These are phyloP conservation scores for Arrhamphus sclerolepis DNA, from an alignment of 2,797 vertebrate genomes.

Conservation along the genomic window DNA sequence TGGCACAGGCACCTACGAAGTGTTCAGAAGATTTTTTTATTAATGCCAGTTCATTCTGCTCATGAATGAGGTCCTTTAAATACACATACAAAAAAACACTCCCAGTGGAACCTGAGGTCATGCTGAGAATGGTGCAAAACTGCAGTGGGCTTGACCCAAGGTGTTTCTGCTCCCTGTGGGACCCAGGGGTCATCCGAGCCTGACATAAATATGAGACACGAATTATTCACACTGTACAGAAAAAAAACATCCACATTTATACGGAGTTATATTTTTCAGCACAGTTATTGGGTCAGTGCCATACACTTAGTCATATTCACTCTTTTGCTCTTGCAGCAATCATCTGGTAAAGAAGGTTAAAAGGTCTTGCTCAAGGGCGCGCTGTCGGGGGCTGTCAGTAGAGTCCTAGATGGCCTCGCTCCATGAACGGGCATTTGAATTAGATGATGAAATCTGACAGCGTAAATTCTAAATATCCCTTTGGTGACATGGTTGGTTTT, in stretches of 20 bases:
- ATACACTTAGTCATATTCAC: slow-evolving; percentile 7
- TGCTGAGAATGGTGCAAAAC: too few relatives aligned
- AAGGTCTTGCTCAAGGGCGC: slow-evolving; percentile 55
- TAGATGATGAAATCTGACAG: slow-evolving; percentile 45
- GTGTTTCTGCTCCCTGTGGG: too few relatives aligned
- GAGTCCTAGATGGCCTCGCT: slow-evolving; percentile 5
- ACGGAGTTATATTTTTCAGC: not conserved
- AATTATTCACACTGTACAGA: slow-evolving; percentile 22
- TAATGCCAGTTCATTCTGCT: too few relatives aligned
- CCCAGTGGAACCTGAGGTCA: too few relatives aligned
- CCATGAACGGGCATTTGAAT: slow-evolving; percentile 32
- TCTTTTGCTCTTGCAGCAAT: slow-evolving; percentile 12
- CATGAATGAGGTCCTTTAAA: too few relatives aligned
- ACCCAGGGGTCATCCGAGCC: too few relatives aligned
- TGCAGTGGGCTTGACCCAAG: too few relatives aligned
- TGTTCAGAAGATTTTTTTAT: too few relatives aligned
- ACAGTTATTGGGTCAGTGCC: slow-evolving; percentile 3
- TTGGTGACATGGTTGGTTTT: slow-evolving; percentile 44
- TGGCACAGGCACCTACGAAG: too few relatives aligned
- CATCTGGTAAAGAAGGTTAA: slow-evolving; percentile 29
- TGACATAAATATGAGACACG: not conserved
- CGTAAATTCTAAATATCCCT: slow-evolving; percentile 45
- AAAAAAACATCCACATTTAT: not conserved
- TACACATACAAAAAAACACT: too few relatives aligned
- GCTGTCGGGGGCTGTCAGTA: slow-evolving; percentile 15